Evolutionary conservation across 1,140 invertebrate genomes (phyloP).

Genomic region (Drosophila melanica): DNA sequence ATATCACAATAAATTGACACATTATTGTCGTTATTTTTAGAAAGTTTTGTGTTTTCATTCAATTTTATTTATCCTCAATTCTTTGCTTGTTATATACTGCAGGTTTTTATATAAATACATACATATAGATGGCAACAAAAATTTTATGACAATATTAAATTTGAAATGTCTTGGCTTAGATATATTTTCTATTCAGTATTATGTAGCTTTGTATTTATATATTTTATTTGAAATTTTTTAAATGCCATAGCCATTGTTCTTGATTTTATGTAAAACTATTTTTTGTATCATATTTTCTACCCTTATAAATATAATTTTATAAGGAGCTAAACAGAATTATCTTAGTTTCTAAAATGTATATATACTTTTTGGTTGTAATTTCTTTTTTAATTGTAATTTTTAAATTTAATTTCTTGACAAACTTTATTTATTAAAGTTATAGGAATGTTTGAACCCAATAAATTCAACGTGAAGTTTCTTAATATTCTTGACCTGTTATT

Average conservation of each 20-base stretch:
- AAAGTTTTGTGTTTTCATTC: slow-evolving; percentile 42
- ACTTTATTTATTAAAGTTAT: not conserved
- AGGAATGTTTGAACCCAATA: no score
- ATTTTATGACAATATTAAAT: not conserved
- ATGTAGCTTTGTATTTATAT: slow-evolving; percentile 17
- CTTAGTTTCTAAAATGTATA: no score
- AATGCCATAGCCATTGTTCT: no score
- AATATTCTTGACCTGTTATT: no score
- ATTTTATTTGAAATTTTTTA: not conserved
- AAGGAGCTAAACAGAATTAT: no score
- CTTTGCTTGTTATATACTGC: slow-evolving; percentile 1
- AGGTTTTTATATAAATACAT: not conserved
- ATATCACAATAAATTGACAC: not conserved
- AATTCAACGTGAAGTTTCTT: no score
- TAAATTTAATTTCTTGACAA: no score
- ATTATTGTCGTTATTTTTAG: slow-evolving; percentile 18
- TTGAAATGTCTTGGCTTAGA: not conserved
- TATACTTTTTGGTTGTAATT: no score
- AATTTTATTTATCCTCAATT: slow-evolving; percentile 60
- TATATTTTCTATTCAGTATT: slow-evolving; percentile 1
- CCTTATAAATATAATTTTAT: no score
- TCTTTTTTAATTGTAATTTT: no score
- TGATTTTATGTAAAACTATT: no score
- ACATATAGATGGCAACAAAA: not conserved
- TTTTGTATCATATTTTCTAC: no score